Evolutionary conservation across 2,113 vertebrate species (phyloP).

Genomic region (Sphyrna mokarran): DNA sequence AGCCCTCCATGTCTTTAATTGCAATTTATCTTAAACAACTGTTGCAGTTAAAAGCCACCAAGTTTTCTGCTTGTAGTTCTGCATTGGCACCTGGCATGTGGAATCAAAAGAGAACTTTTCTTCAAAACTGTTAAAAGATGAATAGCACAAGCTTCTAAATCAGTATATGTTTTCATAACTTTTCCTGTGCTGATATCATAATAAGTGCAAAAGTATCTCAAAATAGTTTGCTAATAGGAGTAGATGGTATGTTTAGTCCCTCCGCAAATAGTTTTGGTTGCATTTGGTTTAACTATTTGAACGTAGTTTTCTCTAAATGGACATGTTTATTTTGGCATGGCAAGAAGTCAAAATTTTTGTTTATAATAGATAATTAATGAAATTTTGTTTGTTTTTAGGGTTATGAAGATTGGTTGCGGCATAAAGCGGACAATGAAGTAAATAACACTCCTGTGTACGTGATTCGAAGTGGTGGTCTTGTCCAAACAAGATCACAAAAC

Average conservation of each 20-base stretch:
- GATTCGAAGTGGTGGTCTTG: conserved; percentile 92
- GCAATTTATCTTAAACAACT: neutral
- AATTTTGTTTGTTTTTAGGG: conserved; percentile 61
- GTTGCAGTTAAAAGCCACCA: neutral
- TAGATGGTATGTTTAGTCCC: neutral
- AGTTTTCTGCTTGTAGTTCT: neutral
- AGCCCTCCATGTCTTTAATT: neutral
- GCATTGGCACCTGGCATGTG: neutral
- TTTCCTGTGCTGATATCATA: neutral
- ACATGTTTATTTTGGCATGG: neutral
- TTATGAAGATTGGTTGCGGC: conserved; percentile 94
- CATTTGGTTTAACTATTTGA: neutral
- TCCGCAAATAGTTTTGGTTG: neutral
- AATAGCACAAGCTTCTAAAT: neutral
- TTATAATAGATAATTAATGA: neutral
- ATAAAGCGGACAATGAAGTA: conserved; percentile 97
- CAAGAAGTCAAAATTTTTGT: neutral
- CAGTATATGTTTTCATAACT: neutral
- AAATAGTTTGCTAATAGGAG: neutral
- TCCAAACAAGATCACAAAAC: conserved; percentile 94
- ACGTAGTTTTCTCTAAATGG: neutral
- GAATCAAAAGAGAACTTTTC: neutral
- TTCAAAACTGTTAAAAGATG: neutral
- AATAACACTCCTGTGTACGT: conserved; percentile 95
- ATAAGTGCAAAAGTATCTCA: neutral